Evolutionary conservation across 1,140 invertebrate species (phyloP).

Genomic region (Anoplophora glabripennis): DNA sequence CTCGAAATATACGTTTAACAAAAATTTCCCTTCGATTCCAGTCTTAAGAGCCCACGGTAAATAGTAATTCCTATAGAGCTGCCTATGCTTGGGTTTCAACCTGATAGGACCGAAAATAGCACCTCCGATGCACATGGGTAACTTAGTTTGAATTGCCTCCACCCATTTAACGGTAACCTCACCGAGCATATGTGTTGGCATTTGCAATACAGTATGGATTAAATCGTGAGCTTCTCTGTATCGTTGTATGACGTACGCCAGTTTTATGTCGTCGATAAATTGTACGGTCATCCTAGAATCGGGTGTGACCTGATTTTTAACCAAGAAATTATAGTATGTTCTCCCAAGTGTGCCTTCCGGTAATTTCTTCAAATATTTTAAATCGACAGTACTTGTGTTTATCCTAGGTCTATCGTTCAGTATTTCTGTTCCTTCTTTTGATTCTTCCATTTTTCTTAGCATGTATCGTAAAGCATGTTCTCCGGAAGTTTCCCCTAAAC

Average conservation of each 20-base stretch:
- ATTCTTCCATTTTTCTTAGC: slow-evolving; percentile 55
- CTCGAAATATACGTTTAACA: slow-evolving; percentile 88
- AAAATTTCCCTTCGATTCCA: slow-evolving; percentile 70
- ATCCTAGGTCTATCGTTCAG: slow-evolving; percentile 80
- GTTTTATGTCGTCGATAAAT: slow-evolving; percentile 86
- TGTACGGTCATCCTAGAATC: slow-evolving; percentile 85
- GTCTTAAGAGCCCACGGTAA: slow-evolving; percentile 87
- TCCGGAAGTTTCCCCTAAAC: slow-evolving; percentile 85
- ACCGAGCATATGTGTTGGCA: slow-evolving; percentile 95
- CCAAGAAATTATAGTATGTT: slow-evolving; percentile 80
- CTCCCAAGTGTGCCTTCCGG: slow-evolving; percentile 81
- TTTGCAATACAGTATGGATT: slow-evolving; percentile 83
- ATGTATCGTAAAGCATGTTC: slow-evolving; percentile 66
- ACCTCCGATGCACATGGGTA: slow-evolving; percentile 88
- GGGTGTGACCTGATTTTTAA: slow-evolving; percentile 83
- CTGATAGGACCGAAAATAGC: slow-evolving; percentile 83
- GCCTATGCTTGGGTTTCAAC: slow-evolving; percentile 79
- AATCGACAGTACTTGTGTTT: slow-evolving; percentile 78
- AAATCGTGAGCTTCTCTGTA: slow-evolving; percentile 97
- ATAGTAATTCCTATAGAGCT: slow-evolving; percentile 74
- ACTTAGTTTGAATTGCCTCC: slow-evolving; percentile 85
- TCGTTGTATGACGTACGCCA: slow-evolving; percentile 95
- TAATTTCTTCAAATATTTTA: slow-evolving; percentile 66
- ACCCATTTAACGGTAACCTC: slow-evolving; percentile 97
- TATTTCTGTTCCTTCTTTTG: slow-evolving; percentile 70